Conservation (phyloP, 1,140 invertebrate species). For the Lucilia cuprina region DNA sequence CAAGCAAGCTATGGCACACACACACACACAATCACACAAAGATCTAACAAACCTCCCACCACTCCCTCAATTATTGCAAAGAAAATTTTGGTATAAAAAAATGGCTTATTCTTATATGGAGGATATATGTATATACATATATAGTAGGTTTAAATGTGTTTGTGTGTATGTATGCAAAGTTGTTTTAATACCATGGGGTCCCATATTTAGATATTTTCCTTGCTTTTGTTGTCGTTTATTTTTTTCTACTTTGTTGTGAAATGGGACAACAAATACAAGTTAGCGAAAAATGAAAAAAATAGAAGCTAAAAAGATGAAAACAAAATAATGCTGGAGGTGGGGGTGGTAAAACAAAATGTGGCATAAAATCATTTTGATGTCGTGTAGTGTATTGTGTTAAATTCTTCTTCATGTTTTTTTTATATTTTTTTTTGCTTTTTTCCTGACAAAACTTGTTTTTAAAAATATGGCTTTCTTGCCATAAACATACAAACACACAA, state of each 20-base stretch:
- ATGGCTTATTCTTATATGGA: constrained; percentile 13
- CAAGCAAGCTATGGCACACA: neutral
- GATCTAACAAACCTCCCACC: neutral
- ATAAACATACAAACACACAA: no score
- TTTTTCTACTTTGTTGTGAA: neutral
- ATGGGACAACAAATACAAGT: constrained; percentile 22
- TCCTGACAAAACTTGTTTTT: neutral
- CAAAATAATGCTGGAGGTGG: neutral
- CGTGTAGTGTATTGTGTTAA: constrained; percentile 2
- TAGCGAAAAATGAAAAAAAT: neutral
- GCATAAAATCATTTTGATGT: constrained; percentile 33
- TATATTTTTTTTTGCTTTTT: neutral
- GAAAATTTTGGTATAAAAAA: constrained; percentile 15
- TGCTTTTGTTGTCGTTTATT: neutral
- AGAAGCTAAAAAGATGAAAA: constrained; percentile 24
- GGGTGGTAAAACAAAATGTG: constrained; percentile 9
- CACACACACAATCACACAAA: neutral
- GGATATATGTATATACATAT: no score
- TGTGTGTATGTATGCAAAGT: constrained; percentile 5
- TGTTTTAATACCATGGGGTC: constrained; percentile 30
- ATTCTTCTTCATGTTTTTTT: neutral
- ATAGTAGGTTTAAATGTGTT: no score
- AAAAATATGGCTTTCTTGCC: constrained; percentile 12
- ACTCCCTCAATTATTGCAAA: neutral
- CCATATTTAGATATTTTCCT: constrained; percentile 1